Evolutionary conservation across 1,140 invertebrate genomes (phyloP), one percentile per base, ranked within the genome.

Genomic region (Theocolax elegans): DNA sequence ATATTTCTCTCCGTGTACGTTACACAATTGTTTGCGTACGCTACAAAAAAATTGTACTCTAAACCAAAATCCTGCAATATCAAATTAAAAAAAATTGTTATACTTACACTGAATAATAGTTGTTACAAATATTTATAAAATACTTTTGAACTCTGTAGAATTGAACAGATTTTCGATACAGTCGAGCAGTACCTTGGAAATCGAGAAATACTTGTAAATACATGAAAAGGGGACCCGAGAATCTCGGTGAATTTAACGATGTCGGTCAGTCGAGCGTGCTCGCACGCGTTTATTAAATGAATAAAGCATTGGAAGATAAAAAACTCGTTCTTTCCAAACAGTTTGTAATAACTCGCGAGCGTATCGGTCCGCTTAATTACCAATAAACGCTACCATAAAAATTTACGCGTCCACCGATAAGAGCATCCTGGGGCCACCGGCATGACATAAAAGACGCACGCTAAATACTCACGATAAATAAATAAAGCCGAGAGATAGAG

Each of bases 261-360:
- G 48, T 19, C 25, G 23, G 8, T 10, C 3, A 10, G 27, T 17
- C 1, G 19, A 13, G 58, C 9, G 35, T 8, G 25, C 15, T 9
- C 13, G 17, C 48, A 25, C 62, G 51, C 65, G 21, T n/a, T 67
- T 59, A 67, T 67, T 56, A 56, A 67, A 23, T n/a, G 25, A 67
- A 56, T 42, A 38, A 53, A 21, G 17, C 13, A 40, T 46, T 12
- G 7, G 29, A 42, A 21, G 54, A 58, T 38, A 58, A 58, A n/a
- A 60, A 60, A 60, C 58, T 21, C 40, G 58, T 60, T 60, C 29
- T 13, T 44, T 13, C 10, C 51, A 59, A 67, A 59, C 17, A 25
- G 53, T 59, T 44, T 67, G 19, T 38, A 49, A 67, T 48, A 66
- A 66, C 7, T 21, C 29, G 29, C n/a, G 0, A 8, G 19, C 23